A percentile compares a stretch with the other conserved stretches of the same genome.
These are phyloP conservation scores for Macrosoma leucophasiata DNA, from an alignment of 2,888 invertebrate genomes.

Conservation along the genomic window DNA sequence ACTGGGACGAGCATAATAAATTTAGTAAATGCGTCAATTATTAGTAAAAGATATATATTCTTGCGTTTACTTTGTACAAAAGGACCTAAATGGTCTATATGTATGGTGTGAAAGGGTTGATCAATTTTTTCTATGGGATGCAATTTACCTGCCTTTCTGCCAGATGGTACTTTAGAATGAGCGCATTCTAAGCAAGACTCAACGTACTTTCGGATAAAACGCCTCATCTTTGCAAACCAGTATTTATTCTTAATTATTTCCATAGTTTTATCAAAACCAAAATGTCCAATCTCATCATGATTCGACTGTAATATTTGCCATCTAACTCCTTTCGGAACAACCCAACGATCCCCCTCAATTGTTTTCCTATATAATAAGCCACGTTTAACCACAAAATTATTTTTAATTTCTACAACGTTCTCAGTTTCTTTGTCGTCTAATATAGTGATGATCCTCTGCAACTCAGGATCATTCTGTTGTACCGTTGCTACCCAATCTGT, in stretches of 20 bases:
- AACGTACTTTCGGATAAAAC: slow-evolving; percentile 16
- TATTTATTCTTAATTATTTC: slow-evolving; percentile 8
- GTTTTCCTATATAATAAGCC: too few species aligned
- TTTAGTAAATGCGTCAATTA: slow-evolving; percentile 13
- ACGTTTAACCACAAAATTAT: too few species aligned
- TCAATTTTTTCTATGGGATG: too few species aligned
- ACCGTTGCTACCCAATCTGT: slow-evolving; percentile 8
- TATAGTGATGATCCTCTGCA: slow-evolving; percentile 7
- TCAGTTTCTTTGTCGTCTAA: slow-evolving; percentile 8
- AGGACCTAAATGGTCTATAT: too few species aligned
- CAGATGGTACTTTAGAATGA: slow-evolving; percentile 24
- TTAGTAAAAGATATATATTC: slow-evolving; percentile 6
- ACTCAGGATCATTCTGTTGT: slow-evolving; percentile 8
- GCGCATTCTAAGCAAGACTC: slow-evolving; percentile 19
- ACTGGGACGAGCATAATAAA: slow-evolving; percentile 7
- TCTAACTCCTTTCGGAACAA: background rate
- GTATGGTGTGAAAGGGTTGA: too few species aligned
- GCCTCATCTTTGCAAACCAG: slow-evolving; percentile 15
- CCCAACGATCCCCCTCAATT: background rate
- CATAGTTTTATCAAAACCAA: too few species aligned
- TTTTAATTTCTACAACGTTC: too few species aligned
- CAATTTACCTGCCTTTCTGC: slow-evolving; percentile 25
- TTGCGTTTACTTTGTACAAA: slow-evolving; percentile 3
- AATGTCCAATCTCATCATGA: too few species aligned
- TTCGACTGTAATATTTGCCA: too few species aligned